Evolutionary conservation across 2,797 vertebrate species (phyloP), one percentile per base, ranked within the genome.

Genomic region (Phylloscopus collybita): DNA sequence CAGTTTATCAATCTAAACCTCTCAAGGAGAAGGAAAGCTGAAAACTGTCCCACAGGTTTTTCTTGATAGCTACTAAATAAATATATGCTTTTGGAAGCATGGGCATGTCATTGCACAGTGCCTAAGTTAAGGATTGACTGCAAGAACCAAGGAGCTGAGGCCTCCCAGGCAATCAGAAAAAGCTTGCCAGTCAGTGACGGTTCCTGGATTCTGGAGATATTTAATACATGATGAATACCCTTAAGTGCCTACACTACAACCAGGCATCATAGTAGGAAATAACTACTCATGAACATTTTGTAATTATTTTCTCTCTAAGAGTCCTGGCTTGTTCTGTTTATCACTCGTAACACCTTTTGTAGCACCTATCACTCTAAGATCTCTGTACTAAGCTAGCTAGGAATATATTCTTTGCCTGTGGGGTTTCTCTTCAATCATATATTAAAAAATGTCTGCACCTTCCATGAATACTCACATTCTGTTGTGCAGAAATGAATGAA

Each of bases 261-360:
- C 23, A 75, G 64, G 23, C 32, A 30, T 34, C 14, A 16, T 60
- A 73, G 86, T 59, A 87, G 18, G 45, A 92, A 95, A 91, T 64
- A 80, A 71, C 49, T 91, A 45, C 70, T 85, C 79, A 85, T 71
- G 49, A 95, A 64, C 20, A 71, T 85, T 91, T 78, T 73, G 57
- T 71, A 86, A 93, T 94, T 93, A 86, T 95, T 91, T 93, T 87
- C 72, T 64, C 53, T 71, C 12, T 80, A 57, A 71, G 80, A 61
- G 45, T 64, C 42, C 45, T 92, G 61, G 16, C 32, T 92, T 87
- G 16, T 64, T 94, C 80, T 90, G 29, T 71, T 93, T 93, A 53
- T 76, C 74, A 74, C 36, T 83, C 2, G 17, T 56, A 91, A 50
- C 61, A 90, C 60, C 60, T 93, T 94, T 71, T 83, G 42, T 80